Percentiles rank a stretch among this genome's conserved stretches.
These are phyloP conservation scores for Dascyllus trimaculatus DNA, from an alignment of 2,113 vertebrate genomes.

Conservation along the genomic window DNA sequence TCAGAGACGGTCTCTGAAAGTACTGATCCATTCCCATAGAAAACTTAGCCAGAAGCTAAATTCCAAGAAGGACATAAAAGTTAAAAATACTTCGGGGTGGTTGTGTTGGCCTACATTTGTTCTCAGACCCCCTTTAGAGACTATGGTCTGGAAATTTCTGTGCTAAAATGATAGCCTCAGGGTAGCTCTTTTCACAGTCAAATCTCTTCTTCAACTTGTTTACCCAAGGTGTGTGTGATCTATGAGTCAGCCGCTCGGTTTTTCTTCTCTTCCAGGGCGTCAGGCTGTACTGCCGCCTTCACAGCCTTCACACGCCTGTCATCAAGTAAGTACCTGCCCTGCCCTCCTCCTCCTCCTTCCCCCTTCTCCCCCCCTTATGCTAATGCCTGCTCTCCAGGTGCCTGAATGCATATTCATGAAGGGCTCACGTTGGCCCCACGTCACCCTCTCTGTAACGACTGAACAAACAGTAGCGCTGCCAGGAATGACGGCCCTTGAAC, in stretches of 20 bases:
- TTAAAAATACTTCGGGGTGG: background rate
- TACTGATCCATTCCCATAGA: too few relatives aligned
- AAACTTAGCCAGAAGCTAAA: conserved; percentile 1
- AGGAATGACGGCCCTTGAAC: conserved; percentile 38
- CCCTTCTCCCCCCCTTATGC: conserved; percentile 1
- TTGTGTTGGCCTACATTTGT: conserved; percentile 11
- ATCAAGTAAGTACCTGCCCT: conserved; percentile 92
- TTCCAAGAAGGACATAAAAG: background rate
- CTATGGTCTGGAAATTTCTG: conserved; percentile 5
- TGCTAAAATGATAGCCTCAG: conserved; percentile 31
- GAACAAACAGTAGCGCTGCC: conserved; percentile 43
- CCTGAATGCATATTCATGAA: conserved; percentile 71
- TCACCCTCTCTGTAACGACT: conserved; percentile 40
- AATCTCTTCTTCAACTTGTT: conserved; percentile 58
- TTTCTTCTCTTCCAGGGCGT: conserved; percentile 89
- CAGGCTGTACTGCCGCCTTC: conserved; percentile 96
- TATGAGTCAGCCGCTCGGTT: conserved; percentile 64
- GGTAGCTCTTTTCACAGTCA: conserved; percentile 35
- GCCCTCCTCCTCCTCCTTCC: background rate
- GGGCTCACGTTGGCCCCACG: conserved; percentile 36
- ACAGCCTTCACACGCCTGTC: conserved; percentile 93
- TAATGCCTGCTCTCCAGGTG: conserved; percentile 68
- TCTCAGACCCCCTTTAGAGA: background rate
- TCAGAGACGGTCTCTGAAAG: too few relatives aligned
- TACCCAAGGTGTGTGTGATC: conserved; percentile 61